Percentiles rank a stretch among this genome's conserved stretches.
These are phyloP conservation scores for Anguilla japonica DNA, from an alignment of 2,113 vertebrate genomes.

Conservation along the genomic window DNA sequence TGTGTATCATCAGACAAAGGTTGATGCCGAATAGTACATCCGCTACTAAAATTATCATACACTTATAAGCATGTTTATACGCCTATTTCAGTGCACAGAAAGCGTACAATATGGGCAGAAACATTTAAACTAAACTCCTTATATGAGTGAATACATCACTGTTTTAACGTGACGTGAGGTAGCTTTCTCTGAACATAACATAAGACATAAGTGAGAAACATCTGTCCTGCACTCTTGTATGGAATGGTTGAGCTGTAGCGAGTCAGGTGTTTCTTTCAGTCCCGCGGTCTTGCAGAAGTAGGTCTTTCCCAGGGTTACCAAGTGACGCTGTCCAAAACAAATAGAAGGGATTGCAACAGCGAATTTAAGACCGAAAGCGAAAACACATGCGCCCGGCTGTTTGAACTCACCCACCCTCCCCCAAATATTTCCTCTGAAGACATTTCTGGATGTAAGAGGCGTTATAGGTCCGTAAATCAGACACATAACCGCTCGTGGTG, in stretches of 20 bases:
- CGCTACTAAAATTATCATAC: background rate
- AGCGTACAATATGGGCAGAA: too few relatives aligned
- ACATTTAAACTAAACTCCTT: background rate
- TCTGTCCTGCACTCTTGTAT: slow-evolving; percentile 20
- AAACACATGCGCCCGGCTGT: background rate
- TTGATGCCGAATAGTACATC: background rate
- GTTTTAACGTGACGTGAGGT: background rate
- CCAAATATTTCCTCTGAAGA: slow-evolving; percentile 29
- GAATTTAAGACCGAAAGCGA: slow-evolving; percentile 26
- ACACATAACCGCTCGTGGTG: background rate
- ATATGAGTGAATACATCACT: background rate
- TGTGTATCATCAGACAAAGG: background rate
- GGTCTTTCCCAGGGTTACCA: slow-evolving; percentile 31
- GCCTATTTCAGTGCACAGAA: too few relatives aligned
- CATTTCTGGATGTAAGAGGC: background rate
- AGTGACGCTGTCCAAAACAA: slow-evolving; percentile 41
- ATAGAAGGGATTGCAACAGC: slow-evolving; percentile 21
- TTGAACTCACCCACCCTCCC: background rate
- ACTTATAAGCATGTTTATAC: background rate
- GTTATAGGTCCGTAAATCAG: slow-evolving; percentile 31
- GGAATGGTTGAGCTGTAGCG: background rate
- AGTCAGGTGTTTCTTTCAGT: slow-evolving; percentile 49
- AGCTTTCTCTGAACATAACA: background rate
- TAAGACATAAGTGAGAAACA: slow-evolving; percentile 35
- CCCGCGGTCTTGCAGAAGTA: slow-evolving; percentile 23